Conservation (phyloP, 2,797 vertebrate genomes). For the Anniella stebbinsi region DNA sequence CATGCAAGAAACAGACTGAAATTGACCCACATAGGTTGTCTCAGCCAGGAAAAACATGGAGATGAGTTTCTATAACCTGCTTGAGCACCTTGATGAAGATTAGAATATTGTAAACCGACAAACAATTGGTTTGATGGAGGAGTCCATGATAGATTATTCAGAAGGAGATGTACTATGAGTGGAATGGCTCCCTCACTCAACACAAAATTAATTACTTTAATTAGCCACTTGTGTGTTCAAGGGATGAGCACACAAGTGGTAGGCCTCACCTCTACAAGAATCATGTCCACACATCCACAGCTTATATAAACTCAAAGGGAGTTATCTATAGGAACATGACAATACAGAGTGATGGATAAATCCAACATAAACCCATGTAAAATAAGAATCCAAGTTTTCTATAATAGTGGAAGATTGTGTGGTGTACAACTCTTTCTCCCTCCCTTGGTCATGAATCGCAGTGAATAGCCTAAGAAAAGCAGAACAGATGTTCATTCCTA, state of each 20-base stretch:
- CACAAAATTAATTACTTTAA: not conserved
- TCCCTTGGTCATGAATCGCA: not conserved
- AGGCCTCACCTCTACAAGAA: not conserved
- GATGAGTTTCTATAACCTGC: not conserved
- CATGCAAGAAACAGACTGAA: not conserved
- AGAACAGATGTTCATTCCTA: constrained; percentile 25
- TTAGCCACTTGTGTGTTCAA: too few relatives aligned
- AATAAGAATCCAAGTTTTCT: not conserved
- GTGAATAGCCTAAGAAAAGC: not conserved
- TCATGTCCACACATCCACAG: not conserved
- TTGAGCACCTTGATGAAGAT: not conserved
- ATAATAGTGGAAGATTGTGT: too few relatives aligned
- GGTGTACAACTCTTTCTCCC: not conserved
- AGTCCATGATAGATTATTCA: not conserved
- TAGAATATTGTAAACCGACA: not conserved
- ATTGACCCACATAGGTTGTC: too few relatives aligned
- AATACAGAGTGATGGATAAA: not conserved
- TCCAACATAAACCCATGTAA: too few relatives aligned
- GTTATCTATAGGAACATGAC: not conserved
- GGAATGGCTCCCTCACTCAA: not conserved
- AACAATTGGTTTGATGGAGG: not conserved
- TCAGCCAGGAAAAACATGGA: not conserved
- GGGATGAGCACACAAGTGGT: not conserved
- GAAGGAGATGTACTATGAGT: too few relatives aligned
- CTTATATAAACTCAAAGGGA: not conserved